These are phyloP conservation scores for Dendroctonus ponderosae DNA, from an alignment of 1,140 invertebrate genomes.

Conservation along the genomic window DNA sequence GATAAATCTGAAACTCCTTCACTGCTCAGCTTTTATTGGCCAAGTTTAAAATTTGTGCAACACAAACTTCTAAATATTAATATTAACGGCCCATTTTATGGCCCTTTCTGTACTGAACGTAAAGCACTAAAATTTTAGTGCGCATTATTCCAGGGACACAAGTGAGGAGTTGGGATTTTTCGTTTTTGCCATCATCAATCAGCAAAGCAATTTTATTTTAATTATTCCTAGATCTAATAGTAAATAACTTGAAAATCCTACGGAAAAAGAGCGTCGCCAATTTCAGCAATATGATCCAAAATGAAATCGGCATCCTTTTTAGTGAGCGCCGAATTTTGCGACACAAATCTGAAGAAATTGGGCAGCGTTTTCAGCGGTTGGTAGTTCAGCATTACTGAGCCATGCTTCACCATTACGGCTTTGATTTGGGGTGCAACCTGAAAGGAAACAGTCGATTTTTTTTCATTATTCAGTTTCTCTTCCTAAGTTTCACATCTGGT, in stretches of 20 bases:
- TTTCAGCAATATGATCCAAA: constrained; percentile 59
- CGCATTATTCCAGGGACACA: neutral
- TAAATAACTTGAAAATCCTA: constrained; percentile 29
- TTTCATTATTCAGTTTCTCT: too few species aligned
- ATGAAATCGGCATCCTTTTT: constrained; percentile 59
- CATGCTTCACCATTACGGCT: constrained; percentile 65
- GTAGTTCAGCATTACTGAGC: constrained; percentile 70
- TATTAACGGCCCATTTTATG: constrained; percentile 22
- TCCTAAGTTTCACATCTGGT: too few species aligned
- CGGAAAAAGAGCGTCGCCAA: constrained; percentile 53
- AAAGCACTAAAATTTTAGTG: constrained; percentile 17
- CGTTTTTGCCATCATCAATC: too few species aligned
- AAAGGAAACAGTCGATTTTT: constrained; percentile 45
- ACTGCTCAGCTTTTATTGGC: constrained; percentile 8
- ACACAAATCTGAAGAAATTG: constrained; percentile 74
- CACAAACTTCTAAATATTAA: constrained; percentile 26
- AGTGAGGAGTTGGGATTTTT: neutral
- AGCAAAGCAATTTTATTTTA: too few species aligned
- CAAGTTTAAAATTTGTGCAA: constrained; percentile 20
- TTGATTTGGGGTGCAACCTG: constrained; percentile 72
- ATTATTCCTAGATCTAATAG: too few species aligned
- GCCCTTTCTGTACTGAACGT: constrained; percentile 9
- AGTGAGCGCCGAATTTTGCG: constrained; percentile 60
- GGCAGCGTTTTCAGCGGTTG: constrained; percentile 62
- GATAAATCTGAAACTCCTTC: constrained; percentile 11